Evolutionary conservation across 1,140 invertebrate genomes (phyloP), one percentile per base, ranked within the genome.

Genomic region (Thalassaphorura encarpata): DNA sequence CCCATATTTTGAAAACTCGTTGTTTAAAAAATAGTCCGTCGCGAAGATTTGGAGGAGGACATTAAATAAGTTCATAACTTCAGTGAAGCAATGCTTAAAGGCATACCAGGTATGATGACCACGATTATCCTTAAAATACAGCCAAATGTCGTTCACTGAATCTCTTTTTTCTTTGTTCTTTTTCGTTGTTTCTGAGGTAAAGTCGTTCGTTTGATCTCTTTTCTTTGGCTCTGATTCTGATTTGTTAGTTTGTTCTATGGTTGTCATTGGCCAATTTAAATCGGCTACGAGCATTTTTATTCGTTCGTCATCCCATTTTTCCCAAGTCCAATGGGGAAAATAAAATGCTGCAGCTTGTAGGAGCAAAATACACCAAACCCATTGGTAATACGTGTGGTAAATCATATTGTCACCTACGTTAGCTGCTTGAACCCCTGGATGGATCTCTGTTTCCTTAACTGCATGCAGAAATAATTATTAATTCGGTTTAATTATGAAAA

Each of bases 21-120:
- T 86, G 56, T 85, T 87, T 46, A 94, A 72, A 70, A 93, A 91
- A 67, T 82, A 83, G 67, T 95, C 87, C 77, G 93, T 88, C 66
- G 93, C 83, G 67, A 84, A 89, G 54, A 96, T 91, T 69, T 95
- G 90, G 0, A 83, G 80, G 19, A 92, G 77, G 1, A 92, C 86
- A 71, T 93, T 94, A 62, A 87, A 73, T 64, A 92, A 87, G 68
- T 92, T 91, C 0, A 92, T 70, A 1, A 84, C 70, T 68, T 91
- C 88, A 69, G 86, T 88, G 11, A 89, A 76, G 71, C 89, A 87
- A 71, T 89, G 90, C 1, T 83, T 77, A 69, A 83, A 84, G 3
- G 86, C 84, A 67, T 90, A 89, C 8, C 23, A 3, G 3, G 8
- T 21, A 41, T 58, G 56, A 21, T 47, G 21, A 19, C 56, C 56